phyloP scores from a whole-genome alignment of 2,113 vertebrate genomes.

The Nannobrachium achirus region DNA sequence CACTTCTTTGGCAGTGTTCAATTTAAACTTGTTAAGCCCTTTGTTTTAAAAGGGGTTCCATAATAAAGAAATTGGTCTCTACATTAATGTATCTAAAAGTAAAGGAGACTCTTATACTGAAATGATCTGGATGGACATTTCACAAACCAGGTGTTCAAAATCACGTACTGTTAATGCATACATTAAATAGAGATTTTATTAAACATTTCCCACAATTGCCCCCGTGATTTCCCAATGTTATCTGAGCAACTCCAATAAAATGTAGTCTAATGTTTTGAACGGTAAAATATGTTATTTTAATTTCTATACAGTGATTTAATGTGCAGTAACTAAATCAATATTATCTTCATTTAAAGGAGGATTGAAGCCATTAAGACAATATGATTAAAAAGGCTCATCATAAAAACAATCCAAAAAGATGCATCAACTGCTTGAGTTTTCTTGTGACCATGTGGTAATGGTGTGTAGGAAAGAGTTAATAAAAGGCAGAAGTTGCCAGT shows the following conservation, averaged over 20 bases:
- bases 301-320: slow-evolving; percentile 42
- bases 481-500: slow-evolving; percentile 84
- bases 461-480: slow-evolving; percentile 76
- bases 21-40: too few species aligned
- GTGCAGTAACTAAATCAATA: slow-evolving; percentile 29
- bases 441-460: slow-evolving; percentile 47
- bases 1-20: background rate
- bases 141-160: too few species aligned
- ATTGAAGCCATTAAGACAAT: slow-evolving; percentile 7
- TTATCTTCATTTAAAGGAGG: background rate
- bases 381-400: slow-evolving; percentile 35
- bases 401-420: slow-evolving; percentile 23
- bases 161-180: too few species aligned
- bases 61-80: too few species aligned
- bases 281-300: slow-evolving; percentile 18
- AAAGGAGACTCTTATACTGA: too few species aligned
- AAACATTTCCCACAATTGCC: too few species aligned
- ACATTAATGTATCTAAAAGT: too few species aligned
- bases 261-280: too few species aligned
- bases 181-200: too few species aligned
- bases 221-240: background rate
- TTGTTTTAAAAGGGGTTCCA: too few species aligned
- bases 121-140: too few species aligned
- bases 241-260: background rate
- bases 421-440: background rate